These are phyloP conservation scores for Motacilla tschutschensis DNA, from an alignment of 2,113 vertebrate species.

Conservation along the genomic window DNA sequence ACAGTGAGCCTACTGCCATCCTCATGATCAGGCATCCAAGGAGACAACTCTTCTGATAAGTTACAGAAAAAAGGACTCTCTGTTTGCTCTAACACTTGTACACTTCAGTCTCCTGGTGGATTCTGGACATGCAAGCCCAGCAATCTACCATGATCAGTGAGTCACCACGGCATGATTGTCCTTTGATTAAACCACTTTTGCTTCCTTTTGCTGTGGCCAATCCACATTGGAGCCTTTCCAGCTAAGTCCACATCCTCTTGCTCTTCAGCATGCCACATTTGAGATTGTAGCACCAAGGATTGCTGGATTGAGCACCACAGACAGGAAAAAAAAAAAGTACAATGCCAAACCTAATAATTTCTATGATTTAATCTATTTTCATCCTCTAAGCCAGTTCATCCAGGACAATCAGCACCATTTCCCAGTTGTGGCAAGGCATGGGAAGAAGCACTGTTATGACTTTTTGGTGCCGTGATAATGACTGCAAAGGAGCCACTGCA, in stretches of 20 bases:
- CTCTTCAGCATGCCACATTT: fast-evolving
- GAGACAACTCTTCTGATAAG: slow-evolving; percentile 7
- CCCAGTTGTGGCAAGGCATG: not conserved
- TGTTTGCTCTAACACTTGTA: not conserved
- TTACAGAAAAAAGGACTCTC: slow-evolving; percentile 9
- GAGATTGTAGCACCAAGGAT: not conserved
- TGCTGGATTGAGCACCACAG: not conserved
- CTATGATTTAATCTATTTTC: not conserved
- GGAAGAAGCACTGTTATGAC: not conserved
- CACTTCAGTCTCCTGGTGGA: not conserved
- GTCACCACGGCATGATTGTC: not conserved
- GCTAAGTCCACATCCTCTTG: not conserved
- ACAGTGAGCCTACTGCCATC: slow-evolving; percentile 6
- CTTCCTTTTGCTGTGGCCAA: not conserved
- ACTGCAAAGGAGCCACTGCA: not conserved
- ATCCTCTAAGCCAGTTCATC: not conserved
- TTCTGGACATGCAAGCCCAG: not conserved
- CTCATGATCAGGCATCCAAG: slow-evolving; percentile 43
- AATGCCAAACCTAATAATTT: not conserved
- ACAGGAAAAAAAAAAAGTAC: not conserved
- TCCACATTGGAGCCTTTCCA: not conserved
- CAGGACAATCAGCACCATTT: not conserved
- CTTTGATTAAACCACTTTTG: not conserved
- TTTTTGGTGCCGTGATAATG: not conserved
- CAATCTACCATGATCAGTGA: not conserved